A percentile compares a stretch with the other conserved stretches of the same genome.
These are phyloP conservation scores for Megalopta genalis DNA, from an alignment of 1,140 invertebrate species.

Conservation along the genomic window DNA sequence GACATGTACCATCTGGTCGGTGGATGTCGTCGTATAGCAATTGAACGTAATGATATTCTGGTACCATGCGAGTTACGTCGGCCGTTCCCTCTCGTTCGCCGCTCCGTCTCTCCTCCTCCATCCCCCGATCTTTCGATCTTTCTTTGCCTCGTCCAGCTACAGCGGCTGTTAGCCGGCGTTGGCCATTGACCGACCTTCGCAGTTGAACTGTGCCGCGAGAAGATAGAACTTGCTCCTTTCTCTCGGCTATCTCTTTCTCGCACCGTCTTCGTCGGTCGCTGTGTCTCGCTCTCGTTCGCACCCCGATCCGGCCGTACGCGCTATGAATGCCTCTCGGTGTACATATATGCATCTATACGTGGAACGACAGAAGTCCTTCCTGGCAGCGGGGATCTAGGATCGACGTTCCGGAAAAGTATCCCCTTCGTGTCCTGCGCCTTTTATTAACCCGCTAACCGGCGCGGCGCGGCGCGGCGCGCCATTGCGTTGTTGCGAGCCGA, in stretches of 20 bases:
- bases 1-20: constrained; percentile 53
- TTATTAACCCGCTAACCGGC: neutral
- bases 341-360: neutral
- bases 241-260: neutral
- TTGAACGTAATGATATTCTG: constrained; percentile 65
- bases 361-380: constrained; percentile 7
- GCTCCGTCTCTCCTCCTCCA: neutral
- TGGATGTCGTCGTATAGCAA: constrained; percentile 50
- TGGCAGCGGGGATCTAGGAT: constrained; percentile 6
- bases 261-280: neutral
- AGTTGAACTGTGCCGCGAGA: constrained; percentile 61
- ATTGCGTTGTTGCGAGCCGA: neutral
- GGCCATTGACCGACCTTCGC: constrained; percentile 69
- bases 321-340: neutral
- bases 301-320: neutral
- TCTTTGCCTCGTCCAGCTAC: neutral
- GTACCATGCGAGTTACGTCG: constrained; percentile 52
- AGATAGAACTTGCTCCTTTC: constrained; percentile 42
- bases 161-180: constrained; percentile 48
- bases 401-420: neutral
- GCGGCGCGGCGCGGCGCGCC: neutral
- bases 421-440: neutral
- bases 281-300: neutral
- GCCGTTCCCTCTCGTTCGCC: neutral
- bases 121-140: neutral